Evolutionary conservation across 2,113 vertebrate species (phyloP), one percentile per base, ranked within the genome.

Genomic region (Atractosteus spatula): DNA sequence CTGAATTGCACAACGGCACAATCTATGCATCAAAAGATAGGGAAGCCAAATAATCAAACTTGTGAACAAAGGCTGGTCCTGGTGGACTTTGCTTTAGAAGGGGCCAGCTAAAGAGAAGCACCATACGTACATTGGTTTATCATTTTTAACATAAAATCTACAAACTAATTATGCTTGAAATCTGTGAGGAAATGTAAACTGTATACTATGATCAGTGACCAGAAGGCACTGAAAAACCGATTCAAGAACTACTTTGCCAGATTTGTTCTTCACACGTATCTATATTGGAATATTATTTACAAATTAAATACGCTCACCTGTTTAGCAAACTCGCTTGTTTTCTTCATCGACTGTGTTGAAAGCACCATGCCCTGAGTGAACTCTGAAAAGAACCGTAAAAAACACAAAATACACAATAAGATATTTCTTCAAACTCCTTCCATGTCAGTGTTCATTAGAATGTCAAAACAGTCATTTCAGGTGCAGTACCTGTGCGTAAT

Each of bases 291-390:
- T 29, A 29, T 29, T 29, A 29, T 29, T 29, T 29, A 29, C 29
- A 29, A 29, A 29, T 29, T 29, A 29, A 29, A 29, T 29, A 29
- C 1, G 29, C 29, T 29, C 29, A 29, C 29, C 72, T 91, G 88
- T 72, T 70, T 82, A 0, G 86, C 83, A 14, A 90, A 88, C 61
- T 88, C 91, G 12, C 93, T 92, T 77, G 91, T 11, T 29, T 29
- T 29, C 29, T 29, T 29, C 29, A 1, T 29, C 29, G 29, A 29
- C 29, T 29, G 29, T 66, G 92, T 92, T 11, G 94, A 93, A 76
- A 95, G 84, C 76, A 95, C 95, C 94, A 95, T 95, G 79, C 94
- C 94, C 83, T 95, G 94, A 13, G 94, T 92, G 83, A 95, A 95
- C 83, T 95, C 94, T 95, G 85, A 5, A 57, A 66, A 8, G 16